phyloP scores from a whole-genome alignment of 2,888 invertebrate genomes.

The Deilephila elpenor region DNA sequence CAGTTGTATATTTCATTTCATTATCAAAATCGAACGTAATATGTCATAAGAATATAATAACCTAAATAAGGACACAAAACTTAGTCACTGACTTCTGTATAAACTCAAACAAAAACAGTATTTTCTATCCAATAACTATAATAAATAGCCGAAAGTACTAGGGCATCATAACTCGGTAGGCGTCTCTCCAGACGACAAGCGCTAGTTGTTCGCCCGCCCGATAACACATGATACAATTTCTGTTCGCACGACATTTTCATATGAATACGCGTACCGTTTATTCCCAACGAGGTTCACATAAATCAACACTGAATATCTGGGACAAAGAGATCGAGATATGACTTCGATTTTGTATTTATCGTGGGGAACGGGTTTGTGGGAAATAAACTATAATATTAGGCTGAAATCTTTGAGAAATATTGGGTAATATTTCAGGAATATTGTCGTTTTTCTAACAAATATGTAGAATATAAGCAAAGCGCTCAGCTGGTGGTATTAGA shows the following conservation, averaged over 20 bases:
- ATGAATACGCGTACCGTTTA: slow-evolving; percentile 30
- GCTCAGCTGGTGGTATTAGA: too few species aligned
- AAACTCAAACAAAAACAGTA: too few species aligned
- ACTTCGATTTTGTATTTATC: neutral
- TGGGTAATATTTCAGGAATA: too few species aligned
- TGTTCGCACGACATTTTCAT: slow-evolving; percentile 38
- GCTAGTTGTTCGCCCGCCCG: slow-evolving; percentile 25
- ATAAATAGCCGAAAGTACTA: neutral
- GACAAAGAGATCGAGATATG: neutral
- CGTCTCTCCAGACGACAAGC: slow-evolving; percentile 32
- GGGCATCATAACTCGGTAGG: slow-evolving; percentile 34
- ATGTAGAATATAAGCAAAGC: too few species aligned
- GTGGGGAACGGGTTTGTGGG: neutral
- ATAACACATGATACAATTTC: slow-evolving; percentile 43
- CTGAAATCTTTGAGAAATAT: too few species aligned
- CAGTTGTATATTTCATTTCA: too few species aligned
- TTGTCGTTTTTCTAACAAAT: too few species aligned
- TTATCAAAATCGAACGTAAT: too few species aligned
- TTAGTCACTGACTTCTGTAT: too few species aligned
- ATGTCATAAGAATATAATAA: too few species aligned
- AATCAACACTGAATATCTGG: slow-evolving; percentile 1
- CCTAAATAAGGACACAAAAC: too few species aligned
- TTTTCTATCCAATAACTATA: too few species aligned
- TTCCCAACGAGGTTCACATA: slow-evolving; percentile 6
- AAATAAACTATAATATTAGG: neutral